Evolutionary conservation across 2,797 vertebrate genomes (phyloP), one percentile per base, ranked within the genome.

Genomic region (Pangasius larnaudii): DNA sequence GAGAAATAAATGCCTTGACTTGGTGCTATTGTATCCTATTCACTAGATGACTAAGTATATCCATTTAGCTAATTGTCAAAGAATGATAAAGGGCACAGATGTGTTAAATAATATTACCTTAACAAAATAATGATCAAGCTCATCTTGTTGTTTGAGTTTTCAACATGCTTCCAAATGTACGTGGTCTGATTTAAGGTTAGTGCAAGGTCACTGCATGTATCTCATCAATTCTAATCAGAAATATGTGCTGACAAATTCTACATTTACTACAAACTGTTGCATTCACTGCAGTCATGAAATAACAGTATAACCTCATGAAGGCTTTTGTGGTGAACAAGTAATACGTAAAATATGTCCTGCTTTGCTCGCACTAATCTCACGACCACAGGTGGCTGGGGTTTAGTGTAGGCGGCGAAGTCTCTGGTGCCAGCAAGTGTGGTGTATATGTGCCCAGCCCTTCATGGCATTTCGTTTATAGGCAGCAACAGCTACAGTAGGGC

Each of bases 321-420:
- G 75, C 51, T 72, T 88, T 71, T 61, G 84, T 85, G 77, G 77
- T 22, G 53, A 77, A 69, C 42, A 53, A 84, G 46, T 67, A 67
- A 84, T 84, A 49, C 0, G 5, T 67, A 74, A 85, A 85, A 81
- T 89, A 74, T 89, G 88, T 81, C 74, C 86, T 75, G 72, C 75
- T 67, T 49, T 82, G 51, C 85, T 89, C 51, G n/a, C 19, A 74
- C 86, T 92, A 88, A 92, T 91, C 88, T 92, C 87, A 85, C 67
- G 72, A 87, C 88, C 89, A 90, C 90, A 91, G 90, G 91, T 93
- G 89, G 85, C 86, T 89, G 78, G 89, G 87, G 85, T 90, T 91
- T 89, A 90, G 88, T 87, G 86, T 78, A 86, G 88, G 87, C 88
- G 69, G 88, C 78, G 71, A 89, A 88, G 85, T 87, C 86, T 87